These are phyloP conservation scores for Lordiphosa clarofinis DNA, from an alignment of 1,140 invertebrate species.

Conservation along the genomic window DNA sequence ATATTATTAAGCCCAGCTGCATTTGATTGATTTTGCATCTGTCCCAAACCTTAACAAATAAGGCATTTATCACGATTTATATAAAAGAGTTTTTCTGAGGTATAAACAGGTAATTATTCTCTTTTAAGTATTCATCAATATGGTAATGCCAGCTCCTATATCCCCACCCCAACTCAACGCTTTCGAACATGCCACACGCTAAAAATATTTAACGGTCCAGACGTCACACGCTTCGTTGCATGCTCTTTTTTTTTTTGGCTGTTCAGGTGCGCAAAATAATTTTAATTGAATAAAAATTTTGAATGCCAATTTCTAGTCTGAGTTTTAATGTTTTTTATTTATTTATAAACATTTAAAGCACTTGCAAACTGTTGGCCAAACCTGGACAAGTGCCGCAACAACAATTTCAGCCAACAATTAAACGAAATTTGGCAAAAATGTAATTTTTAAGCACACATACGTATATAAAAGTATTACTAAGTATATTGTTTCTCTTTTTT, in stretches of 20 bases:
- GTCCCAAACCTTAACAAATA: too few relatives aligned
- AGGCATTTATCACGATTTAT: too few relatives aligned
- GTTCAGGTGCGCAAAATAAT: conserved; percentile 42
- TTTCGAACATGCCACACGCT: conserved; percentile 24
- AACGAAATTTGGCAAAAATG: conserved; percentile 72
- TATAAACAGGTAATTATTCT: too few relatives aligned
- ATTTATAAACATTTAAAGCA: conserved; percentile 9
- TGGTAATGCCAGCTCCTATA: too few relatives aligned
- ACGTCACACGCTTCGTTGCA: conserved; percentile 43
- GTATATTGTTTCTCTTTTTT: conserved; percentile 34
- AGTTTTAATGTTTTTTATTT: conserved; percentile 14
- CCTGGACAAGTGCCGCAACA: conserved; percentile 36
- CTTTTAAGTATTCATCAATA: too few relatives aligned
- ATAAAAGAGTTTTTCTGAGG: too few relatives aligned
- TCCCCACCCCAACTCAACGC: too few relatives aligned
- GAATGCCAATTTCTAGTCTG: conserved; percentile 40
- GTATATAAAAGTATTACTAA: conserved; percentile 3
- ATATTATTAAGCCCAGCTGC: too few relatives aligned
- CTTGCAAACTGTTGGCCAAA: conserved; percentile 43
- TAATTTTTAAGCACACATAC: conserved; percentile 51
- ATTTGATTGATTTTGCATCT: too few relatives aligned
- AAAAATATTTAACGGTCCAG: conserved; percentile 25
- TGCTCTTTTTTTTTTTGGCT: conserved; percentile 24
- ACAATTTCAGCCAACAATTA: conserved; percentile 62
- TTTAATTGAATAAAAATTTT: conserved; percentile 56